These are phyloP conservation scores for Amphiura filiformis DNA, from an alignment of 35 echinoderm and acorn worm genomes.

Conservation along the genomic window DNA sequence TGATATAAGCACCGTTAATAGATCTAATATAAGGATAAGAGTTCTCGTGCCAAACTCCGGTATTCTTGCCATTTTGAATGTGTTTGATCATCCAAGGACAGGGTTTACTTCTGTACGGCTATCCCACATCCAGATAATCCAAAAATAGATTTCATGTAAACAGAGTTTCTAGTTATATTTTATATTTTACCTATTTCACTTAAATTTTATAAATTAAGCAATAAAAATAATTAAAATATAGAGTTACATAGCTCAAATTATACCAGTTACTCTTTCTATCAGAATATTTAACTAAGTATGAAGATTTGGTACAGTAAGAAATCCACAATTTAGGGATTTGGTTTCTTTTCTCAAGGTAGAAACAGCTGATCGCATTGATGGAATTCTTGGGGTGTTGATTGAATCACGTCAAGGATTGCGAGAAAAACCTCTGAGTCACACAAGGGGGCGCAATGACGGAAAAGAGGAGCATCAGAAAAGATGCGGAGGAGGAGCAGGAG, in stretches of 20 bases:
- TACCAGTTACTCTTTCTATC: neutral
- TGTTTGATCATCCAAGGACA: neutral
- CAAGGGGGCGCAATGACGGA: no score
- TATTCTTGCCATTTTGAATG: slow-evolving; percentile 1
- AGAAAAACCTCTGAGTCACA: neutral
- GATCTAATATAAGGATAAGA: neutral
- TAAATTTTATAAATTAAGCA: neutral
- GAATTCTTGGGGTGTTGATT: slow-evolving; percentile 9
- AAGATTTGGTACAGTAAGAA: no score
- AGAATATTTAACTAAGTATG: neutral
- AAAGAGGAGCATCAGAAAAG: no score
- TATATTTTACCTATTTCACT: neutral
- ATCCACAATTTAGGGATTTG: no score
- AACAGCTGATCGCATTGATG: neutral
- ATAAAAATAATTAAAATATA: neutral
- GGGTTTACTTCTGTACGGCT: neutral
- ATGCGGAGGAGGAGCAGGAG: no score
- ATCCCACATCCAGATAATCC: neutral
- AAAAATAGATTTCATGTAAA: neutral
- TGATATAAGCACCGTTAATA: neutral
- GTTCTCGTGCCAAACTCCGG: neutral
- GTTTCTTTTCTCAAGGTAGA: neutral
- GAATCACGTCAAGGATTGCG: neutral
- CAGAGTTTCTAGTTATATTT: neutral
- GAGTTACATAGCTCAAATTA: neutral